phyloP scores from a whole-genome alignment of 2,888 invertebrate genomes.

The Cordilura impudica region DNA sequence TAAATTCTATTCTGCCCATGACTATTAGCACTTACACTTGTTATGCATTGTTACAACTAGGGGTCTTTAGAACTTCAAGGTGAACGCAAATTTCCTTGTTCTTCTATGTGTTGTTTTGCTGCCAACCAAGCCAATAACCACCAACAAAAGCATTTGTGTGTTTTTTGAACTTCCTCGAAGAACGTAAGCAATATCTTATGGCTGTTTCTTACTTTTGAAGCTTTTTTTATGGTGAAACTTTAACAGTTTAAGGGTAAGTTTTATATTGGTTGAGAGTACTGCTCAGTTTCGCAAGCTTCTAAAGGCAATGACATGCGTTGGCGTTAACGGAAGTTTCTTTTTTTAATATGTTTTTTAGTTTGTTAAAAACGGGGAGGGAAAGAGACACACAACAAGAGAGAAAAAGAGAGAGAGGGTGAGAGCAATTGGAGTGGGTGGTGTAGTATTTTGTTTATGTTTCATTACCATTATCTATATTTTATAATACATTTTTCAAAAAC shows the following conservation, averaged over 20 bases:
- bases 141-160: slow-evolving; percentile 7
- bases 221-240: not conserved
- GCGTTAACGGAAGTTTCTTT: slow-evolving; percentile 38
- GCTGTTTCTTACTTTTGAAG: not conserved
- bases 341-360: not conserved
- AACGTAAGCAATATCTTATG: not conserved
- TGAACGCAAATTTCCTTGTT: slow-evolving; percentile 37
- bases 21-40: not conserved
- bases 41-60: slow-evolving; percentile 5
- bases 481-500: no score
- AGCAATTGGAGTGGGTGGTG: no score
- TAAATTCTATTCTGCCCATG: no score
- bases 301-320: slow-evolving; percentile 60
- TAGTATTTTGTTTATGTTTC: not conserved
- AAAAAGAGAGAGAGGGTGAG: not conserved
- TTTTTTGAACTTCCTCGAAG: slow-evolving; percentile 25
- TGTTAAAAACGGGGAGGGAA: not conserved
- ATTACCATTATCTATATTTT: no score
- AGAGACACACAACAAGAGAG: not conserved
- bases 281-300: not conserved
- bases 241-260: slow-evolving; percentile 42
- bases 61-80: slow-evolving; percentile 52
- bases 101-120: not conserved
- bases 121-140: not conserved
- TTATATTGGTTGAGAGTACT: not conserved